A percentile compares a stretch with the other conserved stretches of the same genome.
These are phyloP conservation scores for Notospermus geniculatus DNA, from an alignment of 1,140 invertebrate species.

Conservation along the genomic window DNA sequence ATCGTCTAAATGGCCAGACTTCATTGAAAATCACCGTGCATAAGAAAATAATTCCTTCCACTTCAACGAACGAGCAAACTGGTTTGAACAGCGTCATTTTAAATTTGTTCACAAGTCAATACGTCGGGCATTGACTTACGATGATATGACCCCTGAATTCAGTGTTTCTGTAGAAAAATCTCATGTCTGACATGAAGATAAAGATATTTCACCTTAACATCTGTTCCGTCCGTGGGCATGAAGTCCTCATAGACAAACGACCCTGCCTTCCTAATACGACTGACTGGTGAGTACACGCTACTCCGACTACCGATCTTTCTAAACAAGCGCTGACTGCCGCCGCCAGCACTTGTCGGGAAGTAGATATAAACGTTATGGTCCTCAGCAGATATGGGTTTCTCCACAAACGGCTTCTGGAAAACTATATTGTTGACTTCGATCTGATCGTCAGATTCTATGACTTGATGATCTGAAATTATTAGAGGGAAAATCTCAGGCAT, in stretches of 20 bases:
- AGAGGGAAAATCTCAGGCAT: too few species aligned
- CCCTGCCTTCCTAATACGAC: conserved; percentile 90
- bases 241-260: conserved; percentile 99
- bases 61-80: too few species aligned
- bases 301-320: conserved; percentile 97
- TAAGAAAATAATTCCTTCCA: too few species aligned
- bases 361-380: conserved; percentile 99
- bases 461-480: conserved; percentile 19
- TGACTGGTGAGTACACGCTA: conserved; percentile 96
- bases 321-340: conserved; percentile 92
- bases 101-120: too few species aligned
- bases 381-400: conserved; percentile 97
- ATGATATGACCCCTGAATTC: too few species aligned
- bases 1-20: too few species aligned
- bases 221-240: conserved; percentile 98
- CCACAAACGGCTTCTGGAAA: conserved; percentile 99
- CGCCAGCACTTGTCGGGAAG: conserved; percentile 96
- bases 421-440: conserved; percentile 96
- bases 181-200: too few species aligned
- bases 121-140: too few species aligned
- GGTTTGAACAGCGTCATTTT: too few species aligned
- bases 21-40: too few species aligned
- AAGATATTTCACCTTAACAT: conserved; percentile 83
- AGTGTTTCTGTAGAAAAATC: too few species aligned
- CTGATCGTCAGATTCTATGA: conserved; percentile 96